Evolutionary conservation across 2,113 vertebrate species (phyloP), one percentile per base, ranked within the genome.

Genomic region (Lutjanus erythropterus): DNA sequence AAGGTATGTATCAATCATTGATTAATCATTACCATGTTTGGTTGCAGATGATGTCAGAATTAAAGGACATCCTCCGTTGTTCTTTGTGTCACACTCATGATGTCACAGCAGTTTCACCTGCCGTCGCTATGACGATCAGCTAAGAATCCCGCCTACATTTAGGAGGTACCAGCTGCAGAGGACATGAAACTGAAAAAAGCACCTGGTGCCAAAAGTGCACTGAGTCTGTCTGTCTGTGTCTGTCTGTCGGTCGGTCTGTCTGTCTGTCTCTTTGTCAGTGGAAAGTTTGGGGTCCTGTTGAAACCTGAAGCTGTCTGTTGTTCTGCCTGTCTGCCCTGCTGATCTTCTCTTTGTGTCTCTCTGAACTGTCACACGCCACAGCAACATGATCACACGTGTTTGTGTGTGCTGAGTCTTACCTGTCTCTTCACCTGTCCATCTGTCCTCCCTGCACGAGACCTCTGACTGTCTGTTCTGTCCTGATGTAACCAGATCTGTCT

Each of bases 341-440:
- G 75, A 88, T 37, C 21, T 29, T 53, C 29, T 75, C 64, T 80
- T 69, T 73, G 76, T 80, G 0, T 46, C 23, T 0, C 2, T 23
- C 66, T 64, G 27, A 14, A 58, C 56, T 15, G 65, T 62, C 80
- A 52, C 71, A 83, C 35, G 62, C 33, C n/a, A 16, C 76, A 37
- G 75, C 50, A 75, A 82, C 79, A 56, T 33, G 79, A 88, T 70
- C 73, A 35, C 33, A n/a, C n/a, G n/a, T 39, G 44, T 39, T 58
- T 18, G 50, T 53, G 27, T 18, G 44, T 6, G 44, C 18, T 19
- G 3, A 14, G 29, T 42, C 41, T 9, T 33, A 71, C 60, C 79
- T 86, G 80, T 71, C 33, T 4, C n/a, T 4, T 75, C 78, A 85
- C 71, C 71, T 79, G 78, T 78, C 75, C 44, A 2, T 75, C 76